Conservation (phyloP, 2,113 vertebrate species). For the Eptatretus burgeri region DNA sequence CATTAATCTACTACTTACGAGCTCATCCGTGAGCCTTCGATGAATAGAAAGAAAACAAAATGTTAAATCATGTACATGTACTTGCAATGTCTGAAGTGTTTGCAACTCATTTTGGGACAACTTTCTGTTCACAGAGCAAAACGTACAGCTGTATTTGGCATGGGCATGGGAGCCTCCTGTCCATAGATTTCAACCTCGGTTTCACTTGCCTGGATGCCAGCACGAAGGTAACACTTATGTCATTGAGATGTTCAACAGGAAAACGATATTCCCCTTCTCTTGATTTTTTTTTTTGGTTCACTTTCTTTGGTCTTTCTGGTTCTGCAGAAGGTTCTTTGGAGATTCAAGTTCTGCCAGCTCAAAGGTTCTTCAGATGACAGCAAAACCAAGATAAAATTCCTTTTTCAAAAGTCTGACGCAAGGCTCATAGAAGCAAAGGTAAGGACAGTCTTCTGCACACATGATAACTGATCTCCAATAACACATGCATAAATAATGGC, state of each 20-base stretch:
- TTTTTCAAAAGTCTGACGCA: neutral
- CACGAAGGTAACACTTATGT: neutral
- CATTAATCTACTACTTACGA: no score
- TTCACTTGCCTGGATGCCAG: conserved; percentile 1
- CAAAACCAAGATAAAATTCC: conserved; percentile 4
- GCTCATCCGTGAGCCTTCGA: no score
- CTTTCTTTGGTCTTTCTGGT: neutral
- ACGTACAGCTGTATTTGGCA: conserved; percentile 2
- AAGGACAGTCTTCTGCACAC: neutral
- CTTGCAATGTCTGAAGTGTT: no score
- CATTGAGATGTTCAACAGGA: no score
- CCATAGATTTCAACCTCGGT: conserved; percentile 4
- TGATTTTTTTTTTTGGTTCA: no score
- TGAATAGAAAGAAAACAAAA: no score
- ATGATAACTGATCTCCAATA: no score
- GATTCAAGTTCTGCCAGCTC: conserved; percentile 1
- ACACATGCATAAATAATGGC: no score
- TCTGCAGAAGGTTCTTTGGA: conserved; percentile 2
- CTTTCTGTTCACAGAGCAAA: neutral
- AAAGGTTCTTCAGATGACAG: conserved; percentile 2
- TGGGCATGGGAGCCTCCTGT: neutral
- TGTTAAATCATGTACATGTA: no score
- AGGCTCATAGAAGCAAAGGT: conserved; percentile 4
- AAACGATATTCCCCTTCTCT: no score
- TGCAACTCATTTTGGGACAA: neutral